phyloP scores from a whole-genome alignment of 53 echinoderm and acorn worm species.

The Hippasteria phrygiana region DNA sequence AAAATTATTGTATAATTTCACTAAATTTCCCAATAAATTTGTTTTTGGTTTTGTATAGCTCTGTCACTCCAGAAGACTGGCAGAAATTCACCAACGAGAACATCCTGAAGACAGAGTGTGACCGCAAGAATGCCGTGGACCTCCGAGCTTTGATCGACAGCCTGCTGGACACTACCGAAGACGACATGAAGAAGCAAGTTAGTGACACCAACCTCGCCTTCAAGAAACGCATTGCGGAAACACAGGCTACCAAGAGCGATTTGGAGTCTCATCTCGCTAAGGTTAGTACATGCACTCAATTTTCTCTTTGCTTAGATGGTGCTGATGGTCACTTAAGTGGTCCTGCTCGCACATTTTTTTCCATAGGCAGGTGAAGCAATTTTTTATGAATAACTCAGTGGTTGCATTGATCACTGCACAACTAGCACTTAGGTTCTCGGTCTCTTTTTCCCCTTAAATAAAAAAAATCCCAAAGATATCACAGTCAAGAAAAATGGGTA shows the following conservation, averaged over 20 bases:
- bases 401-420: too few species aligned
- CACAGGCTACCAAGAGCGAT: constrained; percentile 82
- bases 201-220: constrained; percentile 96
- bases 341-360: too few species aligned
- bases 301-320: neutral
- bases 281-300: constrained; percentile 67
- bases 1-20: neutral
- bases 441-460: too few species aligned
- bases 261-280: constrained; percentile 90
- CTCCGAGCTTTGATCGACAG: constrained; percentile 91
- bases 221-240: constrained; percentile 90
- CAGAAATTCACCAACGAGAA: constrained; percentile 91
- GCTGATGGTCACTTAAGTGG: neutral
- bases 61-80: constrained; percentile 97
- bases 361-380: too few species aligned
- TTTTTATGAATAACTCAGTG: too few species aligned
- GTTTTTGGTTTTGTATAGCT: constrained; percentile 53
- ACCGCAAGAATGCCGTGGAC: constrained; percentile 90
- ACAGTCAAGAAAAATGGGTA: too few species aligned
- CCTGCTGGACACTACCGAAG: constrained; percentile 84
- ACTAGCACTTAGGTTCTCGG: too few species aligned
- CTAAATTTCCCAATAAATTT: neutral
- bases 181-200: constrained; percentile 97
- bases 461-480: too few species aligned
- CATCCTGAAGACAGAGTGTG: constrained; percentile 92